Evolutionary conservation across 2,113 vertebrate genomes (phyloP), one percentile per base, ranked within the genome.

Genomic region (Ageneiosus marmoratus): DNA sequence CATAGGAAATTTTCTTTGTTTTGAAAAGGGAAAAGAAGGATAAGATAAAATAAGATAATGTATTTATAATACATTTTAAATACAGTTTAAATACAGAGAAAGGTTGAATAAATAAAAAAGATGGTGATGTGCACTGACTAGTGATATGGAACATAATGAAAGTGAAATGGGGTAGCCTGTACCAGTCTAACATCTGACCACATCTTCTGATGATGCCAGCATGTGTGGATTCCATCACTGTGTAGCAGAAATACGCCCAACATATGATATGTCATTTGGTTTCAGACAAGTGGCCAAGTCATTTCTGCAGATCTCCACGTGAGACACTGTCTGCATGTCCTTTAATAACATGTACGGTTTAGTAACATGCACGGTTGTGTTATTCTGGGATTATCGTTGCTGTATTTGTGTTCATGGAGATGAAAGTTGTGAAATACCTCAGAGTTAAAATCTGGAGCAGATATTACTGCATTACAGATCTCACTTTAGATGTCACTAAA

Each of bases 201-300:
- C 93, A 94, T 94, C 93, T 92, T 82, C 92, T 87, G 77, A 81
- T 50, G 0, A 50, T 55, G 80, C 90, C 85, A 89, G 89, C 89
- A 91, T 90, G 91, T 92, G 91, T 93, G 90, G 91, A 93, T 90
- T 89, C 88, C 90, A 88, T 60, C 83, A 84, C 89, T 88, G 84
- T 86, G 83, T 89, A 89, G 91, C 89, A 92, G 89, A 93, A 94
- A 94, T 87, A 93, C 84, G 82, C 85, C 88, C 89, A 91, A 90
- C 90, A 89, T 88, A 91, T 87, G 81, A 91, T 91, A 65, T 90
- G 86, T 88, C 82, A 82, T 72, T 79, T 89, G 87, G 90, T 88
- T 90, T 85, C 87, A 86, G 70, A 77, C 72, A 72, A 83, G 72
- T 1, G 37, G 50, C 73, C 79, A 37, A 83, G 80, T 76, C 48